phyloP scores from a whole-genome alignment of 2,888 invertebrate species.

The Acrocyrtus sp. region DNA sequence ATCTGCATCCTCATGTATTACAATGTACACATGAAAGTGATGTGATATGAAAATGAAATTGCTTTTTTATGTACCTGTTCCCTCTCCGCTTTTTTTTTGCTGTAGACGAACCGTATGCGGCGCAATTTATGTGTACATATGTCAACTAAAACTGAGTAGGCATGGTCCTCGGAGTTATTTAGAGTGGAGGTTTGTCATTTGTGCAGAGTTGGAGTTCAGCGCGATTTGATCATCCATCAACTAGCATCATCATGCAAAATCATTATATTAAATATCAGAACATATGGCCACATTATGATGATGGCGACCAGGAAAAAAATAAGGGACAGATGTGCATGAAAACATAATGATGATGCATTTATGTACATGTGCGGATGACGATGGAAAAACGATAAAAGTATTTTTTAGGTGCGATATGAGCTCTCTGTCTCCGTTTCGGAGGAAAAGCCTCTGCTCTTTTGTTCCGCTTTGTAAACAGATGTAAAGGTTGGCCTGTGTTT shows the following conservation, averaged over 20 bases:
- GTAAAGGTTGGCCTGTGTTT: no score
- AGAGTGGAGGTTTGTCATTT: neutral
- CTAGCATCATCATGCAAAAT: conserved; percentile 2
- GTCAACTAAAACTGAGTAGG: no score
- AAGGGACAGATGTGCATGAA: conserved; percentile 39
- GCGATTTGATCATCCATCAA: conserved; percentile 16
- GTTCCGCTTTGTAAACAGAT: neutral
- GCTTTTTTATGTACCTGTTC: conserved; percentile 41
- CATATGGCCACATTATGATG: conserved; percentile 39
- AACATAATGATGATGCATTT: conserved; percentile 20
- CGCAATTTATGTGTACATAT: neutral
- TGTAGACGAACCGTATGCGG: no score
- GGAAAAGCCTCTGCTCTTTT: neutral
- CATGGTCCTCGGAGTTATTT: neutral
- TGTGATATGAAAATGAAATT: conserved; percentile 1
- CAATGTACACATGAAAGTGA: conserved; percentile 1
- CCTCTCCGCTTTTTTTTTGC: conserved; percentile 2
- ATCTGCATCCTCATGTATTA: conserved; percentile 14
- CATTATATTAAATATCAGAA: conserved; percentile 43
- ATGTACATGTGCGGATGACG: conserved; percentile 5
- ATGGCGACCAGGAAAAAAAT: conserved; percentile 15
- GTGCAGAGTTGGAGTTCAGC: neutral
- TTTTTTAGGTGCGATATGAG: conserved; percentile 37
- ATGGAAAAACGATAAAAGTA: conserved; percentile 20
- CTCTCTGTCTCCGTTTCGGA: neutral